Conservation (phyloP, 1,140 invertebrate species). For the Zaprionus lachaisei region DNA sequence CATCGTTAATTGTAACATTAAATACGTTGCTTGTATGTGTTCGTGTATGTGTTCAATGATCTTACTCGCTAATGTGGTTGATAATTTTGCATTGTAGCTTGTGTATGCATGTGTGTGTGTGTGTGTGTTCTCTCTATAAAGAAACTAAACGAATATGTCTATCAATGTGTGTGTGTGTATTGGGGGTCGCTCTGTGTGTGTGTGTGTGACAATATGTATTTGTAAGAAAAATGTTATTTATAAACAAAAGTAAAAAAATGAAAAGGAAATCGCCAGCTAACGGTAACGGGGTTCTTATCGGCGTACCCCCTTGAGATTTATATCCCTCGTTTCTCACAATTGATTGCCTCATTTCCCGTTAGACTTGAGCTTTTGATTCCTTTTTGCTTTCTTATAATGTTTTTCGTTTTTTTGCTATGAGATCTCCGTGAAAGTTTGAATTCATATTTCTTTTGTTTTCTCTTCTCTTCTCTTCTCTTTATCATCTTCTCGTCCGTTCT, state of each 20-base stretch:
- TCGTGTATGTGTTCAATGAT: constrained; percentile 25
- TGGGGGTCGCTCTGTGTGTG: constrained; percentile 9
- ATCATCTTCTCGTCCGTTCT: neutral
- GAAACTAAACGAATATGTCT: constrained; percentile 6
- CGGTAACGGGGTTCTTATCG: constrained; percentile 1
- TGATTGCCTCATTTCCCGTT: constrained; percentile 7
- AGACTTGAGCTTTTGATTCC: constrained; percentile 38
- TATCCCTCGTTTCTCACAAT: neutral
- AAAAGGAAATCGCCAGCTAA: constrained; percentile 46
- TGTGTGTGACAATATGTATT: constrained; percentile 32
- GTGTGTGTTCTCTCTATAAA: constrained; percentile 10
- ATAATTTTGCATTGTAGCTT: constrained; percentile 52
- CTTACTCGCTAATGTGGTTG: constrained; percentile 48
- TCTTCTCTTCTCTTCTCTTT: constrained; percentile 42
- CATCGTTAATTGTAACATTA: constrained; percentile 8
- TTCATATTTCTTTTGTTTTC: constrained; percentile 66
- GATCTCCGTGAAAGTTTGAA: constrained; percentile 84
- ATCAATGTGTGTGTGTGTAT: constrained; percentile 24
- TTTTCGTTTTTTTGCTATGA: constrained; percentile 77
- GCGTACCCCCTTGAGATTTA: neutral
- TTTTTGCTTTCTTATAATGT: constrained; percentile 52
- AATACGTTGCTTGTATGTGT: constrained; percentile 8
- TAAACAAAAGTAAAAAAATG: constrained; percentile 60
- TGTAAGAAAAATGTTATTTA: constrained; percentile 64
- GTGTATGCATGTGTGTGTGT: constrained; percentile 2